phyloP scores from a whole-genome alignment of 2,797 vertebrate genomes.

The Oceanodroma leucorhoa region DNA sequence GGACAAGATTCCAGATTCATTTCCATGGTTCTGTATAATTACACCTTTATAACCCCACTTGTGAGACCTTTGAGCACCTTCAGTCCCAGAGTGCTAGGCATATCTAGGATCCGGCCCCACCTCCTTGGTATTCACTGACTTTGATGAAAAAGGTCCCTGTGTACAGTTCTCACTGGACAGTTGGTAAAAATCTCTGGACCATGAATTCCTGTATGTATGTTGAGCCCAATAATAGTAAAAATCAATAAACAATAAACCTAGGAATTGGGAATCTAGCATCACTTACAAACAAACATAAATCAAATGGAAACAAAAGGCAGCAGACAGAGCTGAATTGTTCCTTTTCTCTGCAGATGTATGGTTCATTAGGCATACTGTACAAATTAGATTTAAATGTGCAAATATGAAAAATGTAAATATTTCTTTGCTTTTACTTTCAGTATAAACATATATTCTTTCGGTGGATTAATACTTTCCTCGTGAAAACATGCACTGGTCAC shows the following conservation, averaged over 20 bases:
- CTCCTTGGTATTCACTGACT: background rate
- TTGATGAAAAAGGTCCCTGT: background rate
- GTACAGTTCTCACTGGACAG: background rate
- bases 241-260: background rate
- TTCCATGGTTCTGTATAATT: background rate
- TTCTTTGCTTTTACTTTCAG: background rate
- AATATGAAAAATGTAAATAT: background rate
- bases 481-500: background rate
- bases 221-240: background rate
- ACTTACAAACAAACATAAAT: background rate
- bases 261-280: background rate
- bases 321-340: background rate
- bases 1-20: background rate
- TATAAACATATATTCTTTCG: background rate
- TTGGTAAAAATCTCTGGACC: background rate
- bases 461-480: background rate
- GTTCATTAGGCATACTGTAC: background rate
- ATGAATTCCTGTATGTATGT: background rate
- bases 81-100: background rate
- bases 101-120: background rate
- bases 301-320: background rate
- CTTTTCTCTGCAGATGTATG: background rate
- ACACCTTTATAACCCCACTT: background rate
- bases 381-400: background rate
- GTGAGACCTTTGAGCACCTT: background rate